phyloP scores from a whole-genome alignment of 1,140 invertebrate genomes.

The Drosophila orena region DNA sequence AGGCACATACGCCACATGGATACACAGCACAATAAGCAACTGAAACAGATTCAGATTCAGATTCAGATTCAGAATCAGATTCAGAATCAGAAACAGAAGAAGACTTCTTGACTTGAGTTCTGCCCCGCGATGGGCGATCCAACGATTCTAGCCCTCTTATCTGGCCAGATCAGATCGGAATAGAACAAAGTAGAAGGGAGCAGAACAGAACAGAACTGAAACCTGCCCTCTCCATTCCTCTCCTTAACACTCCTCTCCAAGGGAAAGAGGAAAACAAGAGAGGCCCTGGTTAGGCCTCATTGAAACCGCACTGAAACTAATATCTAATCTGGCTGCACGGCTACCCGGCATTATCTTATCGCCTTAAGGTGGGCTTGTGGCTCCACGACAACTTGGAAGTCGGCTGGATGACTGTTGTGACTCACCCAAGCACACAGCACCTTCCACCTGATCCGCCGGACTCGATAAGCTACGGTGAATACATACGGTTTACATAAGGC shows the following conservation, averaged over 20 bases:
- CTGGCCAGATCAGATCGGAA: constrained; percentile 26
- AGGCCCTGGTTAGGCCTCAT: constrained; percentile 33
- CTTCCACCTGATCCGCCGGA: constrained; percentile 2
- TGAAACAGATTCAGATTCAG: background rate
- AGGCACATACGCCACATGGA: constrained; percentile 4
- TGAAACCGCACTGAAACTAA: constrained; percentile 41
- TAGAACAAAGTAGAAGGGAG: too few species aligned
- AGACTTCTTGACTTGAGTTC: constrained; percentile 15
- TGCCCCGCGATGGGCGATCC: background rate
- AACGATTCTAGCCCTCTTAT: constrained; percentile 3
- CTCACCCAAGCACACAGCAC: constrained; percentile 4
- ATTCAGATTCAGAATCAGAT: too few species aligned
- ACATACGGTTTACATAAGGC: background rate
- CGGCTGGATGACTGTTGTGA: constrained; percentile 13
- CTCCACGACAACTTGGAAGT: constrained; percentile 56
- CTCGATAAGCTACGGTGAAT: constrained; percentile 17
- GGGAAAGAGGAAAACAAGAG: background rate
- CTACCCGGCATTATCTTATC: constrained; percentile 67
- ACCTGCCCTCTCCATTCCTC: background rate
- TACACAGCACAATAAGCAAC: constrained; percentile 3
- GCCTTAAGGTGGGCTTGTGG: constrained; percentile 78
- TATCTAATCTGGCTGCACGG: constrained; percentile 70
- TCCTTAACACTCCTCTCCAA: background rate
- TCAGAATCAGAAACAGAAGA: background rate
- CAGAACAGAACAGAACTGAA: background rate